Evolutionary conservation across 1,140 invertebrate genomes (phyloP), one percentile per base, ranked within the genome.

Genomic region (Drosophila teissieri): DNA sequence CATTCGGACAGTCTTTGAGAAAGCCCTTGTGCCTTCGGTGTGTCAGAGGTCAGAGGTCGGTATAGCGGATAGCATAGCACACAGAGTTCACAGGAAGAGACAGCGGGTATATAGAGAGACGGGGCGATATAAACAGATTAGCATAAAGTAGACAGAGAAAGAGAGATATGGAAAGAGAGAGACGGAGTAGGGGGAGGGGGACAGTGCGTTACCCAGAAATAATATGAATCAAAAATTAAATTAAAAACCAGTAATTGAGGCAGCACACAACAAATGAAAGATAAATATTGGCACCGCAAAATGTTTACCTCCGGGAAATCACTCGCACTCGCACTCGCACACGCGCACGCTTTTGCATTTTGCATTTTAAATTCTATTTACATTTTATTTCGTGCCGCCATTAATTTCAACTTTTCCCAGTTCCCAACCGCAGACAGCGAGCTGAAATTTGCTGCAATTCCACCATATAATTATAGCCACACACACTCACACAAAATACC

Each of bases 1-100:
- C 97, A 92, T 98, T 97, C 22, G 97, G 97, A 93, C 97, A 98
- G 93, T 98, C 97, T 93, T 98, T 98, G 61, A 98, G 94, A 92
- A 98, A 98, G 91, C 97, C 97, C 95, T 98, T 98, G 94, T 98
- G 97, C 97, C 97, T 98, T 93, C 94, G 81, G 39, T 69, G 42
- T 44, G 65, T 79, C 48, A 67, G 78, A 55, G 76, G 64, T 78
- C 17, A 64, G 48, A 61, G 37, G 34, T 78, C 52, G 45, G 60
- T 42, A 78, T 57, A 76, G 64, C 61, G 48, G 42, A 83, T 79
- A 83, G 80, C 65, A 74, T 45, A 51, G 48, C 48, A 15, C 48
- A 78, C 54, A 80, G 44, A 78, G 76, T 68, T 63, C 45, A 70
- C 58, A 63, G 67, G 36, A 36, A 82, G 70, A 76, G 42, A 76